Percentiles rank a stretch among this genome's conserved stretches.
Conservation (phyloP, 2,888 invertebrate genomes). For the Scaptomyza caliginosa region DNA sequence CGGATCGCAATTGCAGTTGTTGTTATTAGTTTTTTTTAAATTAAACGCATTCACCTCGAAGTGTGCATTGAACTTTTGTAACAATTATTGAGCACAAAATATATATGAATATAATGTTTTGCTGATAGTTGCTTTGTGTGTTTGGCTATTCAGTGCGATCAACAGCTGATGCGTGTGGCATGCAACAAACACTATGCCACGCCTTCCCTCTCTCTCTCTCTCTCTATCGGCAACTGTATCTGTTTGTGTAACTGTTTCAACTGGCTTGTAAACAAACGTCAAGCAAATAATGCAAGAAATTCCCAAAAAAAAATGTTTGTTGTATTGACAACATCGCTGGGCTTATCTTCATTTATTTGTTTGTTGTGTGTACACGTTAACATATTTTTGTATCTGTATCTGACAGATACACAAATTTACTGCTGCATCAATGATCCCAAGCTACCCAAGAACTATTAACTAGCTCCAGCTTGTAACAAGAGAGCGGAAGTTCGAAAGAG, state of each 20-base stretch:
- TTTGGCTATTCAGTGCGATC: constrained; percentile 28
- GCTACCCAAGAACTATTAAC: constrained; percentile 2
- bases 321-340: constrained; percentile 64
- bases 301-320: constrained; percentile 42
- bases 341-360: constrained; percentile 60
- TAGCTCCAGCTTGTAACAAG: too few relatives aligned
- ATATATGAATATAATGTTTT: neutral
- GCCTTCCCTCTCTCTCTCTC: neutral
- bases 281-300: constrained; percentile 56
- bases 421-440: constrained; percentile 4
- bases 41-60: constrained; percentile 72
- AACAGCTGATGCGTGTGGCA: constrained; percentile 7
- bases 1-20: constrained; percentile 47
- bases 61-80: constrained; percentile 75
- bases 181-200: neutral
- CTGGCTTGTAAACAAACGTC: constrained; percentile 61
- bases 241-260: constrained; percentile 65
- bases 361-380: constrained; percentile 55
- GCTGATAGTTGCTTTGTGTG: constrained; percentile 26
- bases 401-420: constrained; percentile 8
- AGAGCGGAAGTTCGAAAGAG: neutral
- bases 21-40: neutral
- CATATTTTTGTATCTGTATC: constrained; percentile 27
- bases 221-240: constrained; percentile 21
- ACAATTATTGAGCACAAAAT: constrained; percentile 30